phyloP scores from a whole-genome alignment of 2,113 vertebrate species.

The Raja brachyura region DNA sequence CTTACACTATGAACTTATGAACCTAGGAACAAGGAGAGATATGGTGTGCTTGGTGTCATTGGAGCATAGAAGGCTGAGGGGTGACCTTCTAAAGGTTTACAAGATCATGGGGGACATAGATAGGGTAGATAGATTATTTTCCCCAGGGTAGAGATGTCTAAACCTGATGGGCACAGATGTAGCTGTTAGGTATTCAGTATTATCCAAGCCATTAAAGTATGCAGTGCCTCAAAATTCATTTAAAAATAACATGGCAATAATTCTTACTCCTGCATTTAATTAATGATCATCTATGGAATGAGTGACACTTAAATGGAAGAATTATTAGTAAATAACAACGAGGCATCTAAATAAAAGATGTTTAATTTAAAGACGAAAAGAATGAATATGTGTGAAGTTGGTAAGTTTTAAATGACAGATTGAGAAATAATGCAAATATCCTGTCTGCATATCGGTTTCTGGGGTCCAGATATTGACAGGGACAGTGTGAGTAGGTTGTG shows the following conservation, averaged over 20 bases:
- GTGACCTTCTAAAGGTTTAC: too few species aligned
- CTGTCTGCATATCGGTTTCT: background rate
- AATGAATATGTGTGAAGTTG: background rate
- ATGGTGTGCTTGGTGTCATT: too few species aligned
- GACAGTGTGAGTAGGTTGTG: too few species aligned
- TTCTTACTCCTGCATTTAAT: slow-evolving; percentile 22
- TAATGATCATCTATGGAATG: slow-evolving; percentile 25
- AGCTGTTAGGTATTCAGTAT: background rate
- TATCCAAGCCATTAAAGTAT: background rate
- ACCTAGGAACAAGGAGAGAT: too few species aligned
- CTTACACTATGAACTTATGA: too few species aligned
- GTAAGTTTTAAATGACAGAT: background rate
- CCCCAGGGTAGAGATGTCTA: too few species aligned
- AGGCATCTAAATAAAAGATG: background rate
- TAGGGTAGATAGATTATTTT: too few species aligned
- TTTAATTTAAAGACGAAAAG: slow-evolving; percentile 7
- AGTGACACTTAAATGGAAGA: background rate
- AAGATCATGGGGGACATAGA: too few species aligned
- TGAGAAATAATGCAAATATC: background rate
- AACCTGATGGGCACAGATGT: too few species aligned
- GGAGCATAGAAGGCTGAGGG: too few species aligned
- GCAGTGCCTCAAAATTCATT: background rate
- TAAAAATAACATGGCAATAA: background rate
- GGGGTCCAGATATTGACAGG: too few species aligned
- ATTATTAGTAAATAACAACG: background rate